Percentiles rank a stretch among this genome's conserved stretches.
Evolutionary conservation across 35 echinoderm and acorn worm species (phyloP).

Genomic region (Apostichopus japonicus): DNA sequence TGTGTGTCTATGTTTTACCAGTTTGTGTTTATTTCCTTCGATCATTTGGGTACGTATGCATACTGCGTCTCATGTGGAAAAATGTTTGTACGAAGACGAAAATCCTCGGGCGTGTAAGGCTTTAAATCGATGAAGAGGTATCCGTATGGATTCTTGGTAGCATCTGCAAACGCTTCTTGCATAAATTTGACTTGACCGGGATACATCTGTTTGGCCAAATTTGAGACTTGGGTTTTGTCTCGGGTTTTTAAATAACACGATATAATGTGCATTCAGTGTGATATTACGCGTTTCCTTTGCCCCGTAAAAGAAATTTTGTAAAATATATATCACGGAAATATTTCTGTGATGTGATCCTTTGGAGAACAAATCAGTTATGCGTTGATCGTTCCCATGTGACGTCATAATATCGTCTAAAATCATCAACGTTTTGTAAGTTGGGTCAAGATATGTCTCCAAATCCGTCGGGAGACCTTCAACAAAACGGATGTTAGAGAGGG

Average conservation of each 20-base stretch:
- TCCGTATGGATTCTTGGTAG: slow-evolving; percentile 28
- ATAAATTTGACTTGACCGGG: slow-evolving; percentile 46
- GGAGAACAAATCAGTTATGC: slow-evolving; percentile 55
- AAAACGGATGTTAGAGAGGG: slow-evolving; percentile 44
- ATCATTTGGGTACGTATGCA: slow-evolving; percentile 33
- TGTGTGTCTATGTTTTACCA: not conserved
- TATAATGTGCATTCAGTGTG: slow-evolving; percentile 67
- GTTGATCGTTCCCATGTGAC: slow-evolving; percentile 3
- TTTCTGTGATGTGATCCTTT: slow-evolving; percentile 77
- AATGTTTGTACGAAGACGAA: slow-evolving; percentile 42
- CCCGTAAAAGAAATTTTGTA: slow-evolving; percentile 74
- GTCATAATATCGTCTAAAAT: slow-evolving; percentile 71
- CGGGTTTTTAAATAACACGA: slow-evolving; percentile 5
- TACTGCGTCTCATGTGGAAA: slow-evolving; percentile 44
- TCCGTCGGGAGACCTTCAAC: not conserved
- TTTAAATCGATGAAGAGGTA: slow-evolving; percentile 59
- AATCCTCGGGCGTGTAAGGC: not conserved
- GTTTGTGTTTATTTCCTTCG: not conserved
- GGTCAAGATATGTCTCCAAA: slow-evolving; percentile 2
- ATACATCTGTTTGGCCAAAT: slow-evolving; percentile 64
- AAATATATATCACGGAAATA: slow-evolving; percentile 67
- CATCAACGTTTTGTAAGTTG: slow-evolving; percentile 22
- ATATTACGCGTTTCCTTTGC: slow-evolving; percentile 73
- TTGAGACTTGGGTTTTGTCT: slow-evolving; percentile 67
- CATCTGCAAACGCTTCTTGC: slow-evolving; percentile 53